Base-by-base conservation (phyloP, 1,140 invertebrate species). In the Ips nitidus region DNA sequence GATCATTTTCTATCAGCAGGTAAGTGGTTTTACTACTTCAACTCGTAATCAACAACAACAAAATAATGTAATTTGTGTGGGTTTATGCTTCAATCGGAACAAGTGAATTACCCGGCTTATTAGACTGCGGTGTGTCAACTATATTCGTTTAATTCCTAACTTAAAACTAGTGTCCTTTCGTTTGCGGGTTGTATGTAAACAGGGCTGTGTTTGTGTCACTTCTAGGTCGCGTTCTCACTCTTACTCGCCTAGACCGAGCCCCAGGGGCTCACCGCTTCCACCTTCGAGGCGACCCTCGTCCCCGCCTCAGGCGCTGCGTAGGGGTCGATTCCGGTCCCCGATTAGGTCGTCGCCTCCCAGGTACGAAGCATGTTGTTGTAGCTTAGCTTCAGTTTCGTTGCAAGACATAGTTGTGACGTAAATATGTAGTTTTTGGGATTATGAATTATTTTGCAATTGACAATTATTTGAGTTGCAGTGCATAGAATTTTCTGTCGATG, bases 1-100 rank as follows among this genome's bases (percentile, higher is more conserved):
- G 76, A 43, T 84, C 84, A 22, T 81, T 80, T 63, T 75, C 76
- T 5, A 82, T 86, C 1, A 86, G 84, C 80, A 82, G 85, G 85
- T 86, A 78, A 72, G 75, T 77, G 45, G 39, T 50, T 22, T 22
- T 22, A 22, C 22, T 22, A 22, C 22, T 22, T 22, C 22, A 22
- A 22, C 22, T 22, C 22, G 22, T 22, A 22, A 22, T 22, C 22
- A 22, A 22, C 22, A 22, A 22, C 22, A 22, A 22, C 22, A 22
- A n/a, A n/a, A n/a, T n/a, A n/a, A 22, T 22, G 22, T 22, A 22
- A 22, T 22, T 22, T 22, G 22, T 22, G 22, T 22, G 22, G 22
- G 22, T 22, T 22, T 22, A 22, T 22, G 22, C 22, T 22, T 22
- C 22, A 22, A 22, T 22, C 22, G 22, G 22, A 22, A 22, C 22